Conservation (phyloP, 2,888 invertebrate species). For the Cyclophora punctaria region DNA sequence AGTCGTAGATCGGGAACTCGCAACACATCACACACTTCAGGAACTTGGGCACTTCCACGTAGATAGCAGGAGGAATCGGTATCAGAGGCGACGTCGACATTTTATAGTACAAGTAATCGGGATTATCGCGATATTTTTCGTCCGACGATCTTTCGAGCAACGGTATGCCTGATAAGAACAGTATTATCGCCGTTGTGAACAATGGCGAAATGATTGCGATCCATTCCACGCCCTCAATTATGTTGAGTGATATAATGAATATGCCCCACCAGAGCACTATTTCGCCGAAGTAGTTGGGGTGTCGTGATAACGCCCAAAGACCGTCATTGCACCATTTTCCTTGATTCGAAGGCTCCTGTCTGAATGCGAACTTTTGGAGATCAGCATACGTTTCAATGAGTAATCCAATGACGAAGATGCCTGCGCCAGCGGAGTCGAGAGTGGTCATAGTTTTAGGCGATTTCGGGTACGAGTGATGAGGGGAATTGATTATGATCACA, state of each 20-base stretch:
- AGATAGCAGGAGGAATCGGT: constrained; percentile 90
- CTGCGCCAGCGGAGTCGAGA: constrained; percentile 88
- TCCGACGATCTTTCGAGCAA: constrained; percentile 90
- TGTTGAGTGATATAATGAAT: constrained; percentile 90
- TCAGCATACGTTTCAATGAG: constrained; percentile 93
- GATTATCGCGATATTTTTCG: constrained; percentile 89
- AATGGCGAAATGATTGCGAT: constrained; percentile 89
- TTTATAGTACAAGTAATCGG: constrained; percentile 91
- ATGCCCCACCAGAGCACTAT: constrained; percentile 96
- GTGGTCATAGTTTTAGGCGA: constrained; percentile 91
- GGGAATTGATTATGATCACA: constrained; percentile 92
- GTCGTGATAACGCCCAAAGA: constrained; percentile 90
- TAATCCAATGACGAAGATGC: constrained; percentile 88
- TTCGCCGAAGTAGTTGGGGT: constrained; percentile 97
- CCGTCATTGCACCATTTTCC: constrained; percentile 96
- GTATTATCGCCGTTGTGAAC: constrained; percentile 89
- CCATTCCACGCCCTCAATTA: constrained; percentile 90
- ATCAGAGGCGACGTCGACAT: constrained; percentile 91
- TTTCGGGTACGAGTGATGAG: constrained; percentile 82
- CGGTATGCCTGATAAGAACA: constrained; percentile 94
- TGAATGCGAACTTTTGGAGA: constrained; percentile 92
- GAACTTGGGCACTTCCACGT: constrained; percentile 88
- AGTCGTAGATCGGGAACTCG: constrained; percentile 91
- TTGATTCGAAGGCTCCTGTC: constrained; percentile 90
- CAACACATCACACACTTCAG: constrained; percentile 90